Conservation (phyloP, 2,888 invertebrate genomes). For the Mythimna lalbum region DNA sequence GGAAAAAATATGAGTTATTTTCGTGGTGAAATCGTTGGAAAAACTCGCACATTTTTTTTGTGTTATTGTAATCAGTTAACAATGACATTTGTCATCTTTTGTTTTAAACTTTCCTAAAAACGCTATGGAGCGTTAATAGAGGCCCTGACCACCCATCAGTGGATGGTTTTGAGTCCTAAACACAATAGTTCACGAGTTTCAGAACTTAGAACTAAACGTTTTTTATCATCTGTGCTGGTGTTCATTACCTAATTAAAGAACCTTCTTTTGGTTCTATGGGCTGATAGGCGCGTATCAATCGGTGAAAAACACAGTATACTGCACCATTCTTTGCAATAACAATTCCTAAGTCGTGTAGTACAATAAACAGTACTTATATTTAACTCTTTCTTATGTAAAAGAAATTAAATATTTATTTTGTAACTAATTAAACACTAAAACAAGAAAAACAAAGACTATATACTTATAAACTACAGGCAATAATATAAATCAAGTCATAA, state of each 20-base stretch:
- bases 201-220: not conserved
- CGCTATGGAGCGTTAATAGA: conserved; percentile 1
- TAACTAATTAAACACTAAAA: too few relatives aligned
- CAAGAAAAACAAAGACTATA: too few relatives aligned
- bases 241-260: too few relatives aligned
- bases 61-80: conserved; percentile 19
- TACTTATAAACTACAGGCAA: too few relatives aligned
- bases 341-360: too few relatives aligned
- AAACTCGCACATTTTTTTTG: conserved; percentile 1
- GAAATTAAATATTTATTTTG: too few relatives aligned
- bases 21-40: conserved; percentile 22
- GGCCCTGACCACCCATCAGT: not conserved
- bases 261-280: not conserved
- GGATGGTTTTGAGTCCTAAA: not conserved
- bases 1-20: conserved; percentile 32
- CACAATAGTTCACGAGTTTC: not conserved
- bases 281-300: not conserved
- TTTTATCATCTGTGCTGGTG: not conserved
- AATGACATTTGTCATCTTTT: conserved; percentile 29
- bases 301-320: too few relatives aligned
- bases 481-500: too few relatives aligned
- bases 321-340: too few relatives aligned
- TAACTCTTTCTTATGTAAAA: too few relatives aligned
- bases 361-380: too few relatives aligned
- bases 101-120: conserved; percentile 20